A percentile compares a stretch with the other conserved stretches of the same genome.
These are phyloP conservation scores for Drosophila pachea DNA, from an alignment of 1,140 invertebrate species.

Conservation along the genomic window DNA sequence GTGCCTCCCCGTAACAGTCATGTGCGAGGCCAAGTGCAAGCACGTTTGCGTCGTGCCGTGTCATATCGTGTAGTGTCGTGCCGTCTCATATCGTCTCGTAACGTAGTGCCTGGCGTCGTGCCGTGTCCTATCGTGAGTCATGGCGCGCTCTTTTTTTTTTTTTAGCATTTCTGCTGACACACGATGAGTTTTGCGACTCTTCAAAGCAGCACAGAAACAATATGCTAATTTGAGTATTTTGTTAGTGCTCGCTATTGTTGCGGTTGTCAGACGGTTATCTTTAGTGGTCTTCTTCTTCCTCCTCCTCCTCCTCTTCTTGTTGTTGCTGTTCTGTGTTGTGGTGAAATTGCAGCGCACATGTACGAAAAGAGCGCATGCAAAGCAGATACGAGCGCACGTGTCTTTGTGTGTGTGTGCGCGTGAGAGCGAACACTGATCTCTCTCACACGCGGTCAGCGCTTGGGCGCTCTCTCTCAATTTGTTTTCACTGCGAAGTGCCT, in stretches of 20 bases:
- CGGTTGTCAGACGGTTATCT: constrained; percentile 20
- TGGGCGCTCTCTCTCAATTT: neutral
- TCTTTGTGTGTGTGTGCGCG: neutral
- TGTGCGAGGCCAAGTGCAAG: constrained; percentile 15
- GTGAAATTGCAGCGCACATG: constrained; percentile 30
- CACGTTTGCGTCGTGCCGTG: constrained; percentile 8
- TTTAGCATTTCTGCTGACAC: constrained; percentile 22
- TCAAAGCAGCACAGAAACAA: constrained; percentile 11
- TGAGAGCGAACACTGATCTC: constrained; percentile 1
- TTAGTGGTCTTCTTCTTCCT: neutral
- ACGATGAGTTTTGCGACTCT: constrained; percentile 31
- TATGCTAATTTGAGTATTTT: constrained; percentile 33
- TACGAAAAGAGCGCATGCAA: constrained; percentile 4
- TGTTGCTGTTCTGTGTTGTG: constrained; percentile 24
- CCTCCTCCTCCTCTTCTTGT: neutral
- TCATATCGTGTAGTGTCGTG: neutral
- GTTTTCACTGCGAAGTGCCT: constrained; percentile 21
- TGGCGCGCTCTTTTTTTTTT: constrained; percentile 4
- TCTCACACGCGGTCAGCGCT: neutral
- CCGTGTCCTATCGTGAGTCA: constrained; percentile 31
- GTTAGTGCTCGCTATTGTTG: constrained; percentile 9
- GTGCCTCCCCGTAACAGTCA: constrained; percentile 19
- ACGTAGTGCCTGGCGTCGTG: too few species aligned
- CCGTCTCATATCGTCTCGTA: constrained; percentile 8
- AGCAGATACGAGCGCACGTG: neutral